Evolutionary conservation across 2,888 invertebrate species (phyloP), one percentile per base, ranked within the genome.

Genomic region (Trachelus tabidus): DNA sequence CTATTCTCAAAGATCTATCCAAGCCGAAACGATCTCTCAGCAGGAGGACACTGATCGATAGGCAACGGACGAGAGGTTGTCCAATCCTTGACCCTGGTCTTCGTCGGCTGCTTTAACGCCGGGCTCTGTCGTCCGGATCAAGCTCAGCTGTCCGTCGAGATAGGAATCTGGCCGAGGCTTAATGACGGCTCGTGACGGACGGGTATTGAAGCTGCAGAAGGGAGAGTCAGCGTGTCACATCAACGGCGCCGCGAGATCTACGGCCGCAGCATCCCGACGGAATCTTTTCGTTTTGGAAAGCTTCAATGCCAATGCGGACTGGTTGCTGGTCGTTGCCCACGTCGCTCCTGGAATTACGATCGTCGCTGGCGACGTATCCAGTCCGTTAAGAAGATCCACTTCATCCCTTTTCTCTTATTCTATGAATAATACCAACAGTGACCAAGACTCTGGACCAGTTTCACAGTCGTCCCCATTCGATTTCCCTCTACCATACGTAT

Each of bases 121-220:
- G 73, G 69, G 75, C 75, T 73, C 76, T 80, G 79, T 82, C 83
- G 84, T 87, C 83, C 83, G 82, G 83, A 86, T 88, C 86, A 81
- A 83, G 79, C 82, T 80, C 79, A 81, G 81, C 83, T 81, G 85
- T 81, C 84, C 80, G 79, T 81, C 81, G 79, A 87, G 90, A 90
- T 90, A 89, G 88, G 87, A 88, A 90, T 90, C 90, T 89, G 85
- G 87, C 84, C 82, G 86, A 83, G 82, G 86, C 87, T 89, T 90
- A 89, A 90, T 90, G 89, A 90, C 88, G 89, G 88, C 87, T 87
- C 86, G 86, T 88, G 88, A 88, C 85, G 85, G 89, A 88, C 88
- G 86, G 87, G 84, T 85, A 87, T 87, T 85, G 87, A 85, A 82
- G 84, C 82, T 71, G 83, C 85, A 83, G 83, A 79, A 80, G 78